Evolutionary conservation across 2,888 invertebrate genomes (phyloP).

Genomic region (Helleia helle): DNA sequence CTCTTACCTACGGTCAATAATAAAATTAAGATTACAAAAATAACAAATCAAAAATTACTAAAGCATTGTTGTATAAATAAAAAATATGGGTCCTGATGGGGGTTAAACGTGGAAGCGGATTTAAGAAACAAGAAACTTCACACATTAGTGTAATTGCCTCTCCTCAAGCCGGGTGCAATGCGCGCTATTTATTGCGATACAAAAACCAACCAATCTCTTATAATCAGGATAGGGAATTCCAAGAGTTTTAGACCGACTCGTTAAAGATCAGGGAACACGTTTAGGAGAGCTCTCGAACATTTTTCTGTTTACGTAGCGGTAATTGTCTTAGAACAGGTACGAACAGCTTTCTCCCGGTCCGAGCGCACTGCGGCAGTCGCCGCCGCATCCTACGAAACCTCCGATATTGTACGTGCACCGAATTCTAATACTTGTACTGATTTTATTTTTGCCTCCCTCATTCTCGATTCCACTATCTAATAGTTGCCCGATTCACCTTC

Average conservation of each 20-base stretch:
- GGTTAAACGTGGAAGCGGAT: slow-evolving; percentile 2
- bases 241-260: slow-evolving; percentile 28
- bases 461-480: slow-evolving; percentile 64
- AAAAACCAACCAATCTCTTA: slow-evolving; percentile 11
- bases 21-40: too few relatives aligned
- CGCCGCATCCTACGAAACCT: slow-evolving; percentile 52
- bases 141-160: slow-evolving; percentile 8
- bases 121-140: slow-evolving; percentile 7
- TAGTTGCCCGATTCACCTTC: slow-evolving; percentile 38
- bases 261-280: slow-evolving; percentile 64
- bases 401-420: slow-evolving; percentile 61
- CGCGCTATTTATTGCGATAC: slow-evolving; percentile 1
- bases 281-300: slow-evolving; percentile 55
- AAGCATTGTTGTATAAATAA: not conserved
- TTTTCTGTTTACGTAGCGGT: slow-evolving; percentile 69
- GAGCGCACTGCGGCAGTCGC: slow-evolving; percentile 59
- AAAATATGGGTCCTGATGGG: slow-evolving; percentile 4
- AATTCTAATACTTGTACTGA: slow-evolving; percentile 64
- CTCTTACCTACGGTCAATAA: too few relatives aligned
- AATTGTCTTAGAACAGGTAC: slow-evolving; percentile 65
- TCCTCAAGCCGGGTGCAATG: not conserved
- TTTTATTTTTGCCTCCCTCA: slow-evolving; percentile 63
- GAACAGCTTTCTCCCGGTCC: slow-evolving; percentile 41
- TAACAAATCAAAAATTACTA: too few relatives aligned
- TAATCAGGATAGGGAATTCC: slow-evolving; percentile 15